Conservation (phyloP, 2,888 invertebrate species). For the Pristionchus arcanus region DNA sequence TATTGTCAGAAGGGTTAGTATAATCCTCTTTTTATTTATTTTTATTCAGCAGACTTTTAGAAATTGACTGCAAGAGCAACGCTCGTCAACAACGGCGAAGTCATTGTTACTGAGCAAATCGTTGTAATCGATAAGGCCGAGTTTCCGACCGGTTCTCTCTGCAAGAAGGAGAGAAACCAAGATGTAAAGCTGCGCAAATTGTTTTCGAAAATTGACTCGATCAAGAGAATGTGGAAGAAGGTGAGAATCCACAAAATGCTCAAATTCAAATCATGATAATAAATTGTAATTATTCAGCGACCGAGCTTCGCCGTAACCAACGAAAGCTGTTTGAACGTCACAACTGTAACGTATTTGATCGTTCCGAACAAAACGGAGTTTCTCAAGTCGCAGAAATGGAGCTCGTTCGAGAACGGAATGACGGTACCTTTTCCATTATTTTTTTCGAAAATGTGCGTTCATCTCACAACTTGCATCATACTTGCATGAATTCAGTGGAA, state of each 20-base stretch:
- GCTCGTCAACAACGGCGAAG: not conserved
- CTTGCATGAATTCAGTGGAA: not conserved
- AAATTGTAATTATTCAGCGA: not conserved
- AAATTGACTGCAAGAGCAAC: not conserved
- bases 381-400: not conserved
- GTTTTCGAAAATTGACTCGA: not conserved
- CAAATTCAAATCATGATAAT: not conserved
- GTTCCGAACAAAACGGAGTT: not conserved
- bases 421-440: not conserved
- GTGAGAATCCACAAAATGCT: not conserved
- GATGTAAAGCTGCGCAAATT: not conserved
- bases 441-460: no score
- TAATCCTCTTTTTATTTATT: not conserved
- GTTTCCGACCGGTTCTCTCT: not conserved
- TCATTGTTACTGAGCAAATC: not conserved
- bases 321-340: not conserved
- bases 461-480: no score
- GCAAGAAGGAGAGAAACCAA: not conserved
- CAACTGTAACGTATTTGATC: not conserved
- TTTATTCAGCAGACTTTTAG: not conserved
- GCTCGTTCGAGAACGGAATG: not conserved
- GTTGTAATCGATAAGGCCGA: not conserved
- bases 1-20: not conserved
- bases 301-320: not conserved
- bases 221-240: not conserved